These are phyloP conservation scores for Dolomedes plantarius DNA, from an alignment of 2,888 invertebrate genomes.

Conservation along the genomic window DNA sequence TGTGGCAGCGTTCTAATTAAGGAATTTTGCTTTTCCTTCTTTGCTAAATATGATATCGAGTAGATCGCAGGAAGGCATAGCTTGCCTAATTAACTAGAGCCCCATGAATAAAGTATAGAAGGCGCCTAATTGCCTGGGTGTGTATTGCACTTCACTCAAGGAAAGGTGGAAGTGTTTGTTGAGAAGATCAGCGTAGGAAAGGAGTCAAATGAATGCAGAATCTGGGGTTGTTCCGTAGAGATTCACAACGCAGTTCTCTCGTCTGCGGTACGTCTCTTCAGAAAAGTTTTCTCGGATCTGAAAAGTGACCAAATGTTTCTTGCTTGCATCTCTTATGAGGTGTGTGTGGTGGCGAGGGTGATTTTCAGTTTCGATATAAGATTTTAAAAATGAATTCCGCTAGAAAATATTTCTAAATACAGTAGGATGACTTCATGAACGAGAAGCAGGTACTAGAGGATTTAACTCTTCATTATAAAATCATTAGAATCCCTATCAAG, in stretches of 20 bases:
- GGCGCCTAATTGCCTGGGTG: constrained; percentile 61
- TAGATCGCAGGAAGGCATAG: constrained; percentile 42
- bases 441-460: too few relatives aligned
- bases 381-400: too few relatives aligned
- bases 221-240: not conserved
- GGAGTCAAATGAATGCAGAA: not conserved
- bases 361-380: too few relatives aligned
- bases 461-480: too few relatives aligned
- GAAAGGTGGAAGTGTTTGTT: constrained; percentile 9
- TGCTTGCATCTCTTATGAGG: not conserved
- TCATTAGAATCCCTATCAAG: too few relatives aligned
- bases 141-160: constrained; percentile 19
- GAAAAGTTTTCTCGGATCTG: not conserved
- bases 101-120: constrained; percentile 69
- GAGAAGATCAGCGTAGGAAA: not conserved
- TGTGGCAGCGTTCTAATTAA: constrained; percentile 64
- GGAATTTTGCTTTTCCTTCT: constrained; percentile 65
- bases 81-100: constrained; percentile 58
- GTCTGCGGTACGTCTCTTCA: not conserved
- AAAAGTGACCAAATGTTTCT: not conserved
- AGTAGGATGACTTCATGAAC: too few relatives aligned
- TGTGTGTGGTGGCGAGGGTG: too few relatives aligned
- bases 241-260: not conserved
- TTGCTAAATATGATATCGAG: constrained; percentile 70
- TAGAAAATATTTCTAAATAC: too few relatives aligned